Percentiles rank a stretch among this genome's conserved stretches.
These are phyloP conservation scores for Syrphus vitripennis DNA, from an alignment of 2,888 invertebrate species.

Conservation along the genomic window DNA sequence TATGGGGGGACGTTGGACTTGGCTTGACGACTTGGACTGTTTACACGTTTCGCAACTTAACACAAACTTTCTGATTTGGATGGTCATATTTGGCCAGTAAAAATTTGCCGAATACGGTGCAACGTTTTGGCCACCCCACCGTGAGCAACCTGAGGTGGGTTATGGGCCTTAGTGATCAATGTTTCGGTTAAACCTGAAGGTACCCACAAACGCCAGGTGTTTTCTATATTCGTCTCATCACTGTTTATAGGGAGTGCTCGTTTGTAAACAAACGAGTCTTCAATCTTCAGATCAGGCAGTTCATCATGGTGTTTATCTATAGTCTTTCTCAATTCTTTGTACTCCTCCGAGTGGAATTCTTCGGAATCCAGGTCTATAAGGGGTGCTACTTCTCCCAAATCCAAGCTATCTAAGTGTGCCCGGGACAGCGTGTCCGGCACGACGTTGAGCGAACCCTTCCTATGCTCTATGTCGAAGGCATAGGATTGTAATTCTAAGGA, in stretches of 20 bases:
- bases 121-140: neutral
- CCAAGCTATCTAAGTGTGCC: neutral
- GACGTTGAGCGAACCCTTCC: neutral
- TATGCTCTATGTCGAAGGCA: neutral
- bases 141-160: neutral
- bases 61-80: neutral
- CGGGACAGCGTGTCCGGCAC: neutral
- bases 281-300: neutral
- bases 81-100: neutral
- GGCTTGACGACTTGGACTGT: neutral
- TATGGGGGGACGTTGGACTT: neutral
- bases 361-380: neutral
- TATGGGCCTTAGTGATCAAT: neutral
- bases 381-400: neutral
- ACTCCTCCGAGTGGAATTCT: neutral
- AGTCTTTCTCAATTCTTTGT: neutral
- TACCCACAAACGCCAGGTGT: neutral
- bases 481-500: neutral
- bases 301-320: neutral
- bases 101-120: neutral
- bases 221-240: neutral
- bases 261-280: neutral
- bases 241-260: rapidly evolving
- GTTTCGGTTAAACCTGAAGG: neutral
- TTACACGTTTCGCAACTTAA: neutral